phyloP scores from a whole-genome alignment of 2,888 invertebrate genomes.

The Zele albiditarsus region DNA sequence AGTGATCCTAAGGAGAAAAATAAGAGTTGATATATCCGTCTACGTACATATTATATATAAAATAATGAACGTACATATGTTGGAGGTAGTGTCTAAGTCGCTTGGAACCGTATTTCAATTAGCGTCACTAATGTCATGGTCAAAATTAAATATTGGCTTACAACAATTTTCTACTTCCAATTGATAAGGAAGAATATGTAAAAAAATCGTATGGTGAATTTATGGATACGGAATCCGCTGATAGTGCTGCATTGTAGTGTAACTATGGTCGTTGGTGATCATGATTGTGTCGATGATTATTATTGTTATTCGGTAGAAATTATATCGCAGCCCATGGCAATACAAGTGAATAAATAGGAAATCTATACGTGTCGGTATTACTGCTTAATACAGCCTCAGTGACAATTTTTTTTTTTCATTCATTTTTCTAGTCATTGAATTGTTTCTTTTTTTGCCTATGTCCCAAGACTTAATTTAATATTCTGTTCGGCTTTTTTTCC shows the following conservation, averaged over 20 bases:
- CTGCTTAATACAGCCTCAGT: constrained; percentile 2
- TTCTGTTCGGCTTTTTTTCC: constrained; percentile 70
- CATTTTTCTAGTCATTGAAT: constrained; percentile 37
- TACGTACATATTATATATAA: background rate
- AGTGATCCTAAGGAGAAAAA: background rate
- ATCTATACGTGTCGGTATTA: constrained; percentile 16
- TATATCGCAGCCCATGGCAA: background rate
- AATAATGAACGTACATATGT: background rate
- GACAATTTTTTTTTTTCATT: constrained; percentile 20
- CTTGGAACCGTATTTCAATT: constrained; percentile 15
- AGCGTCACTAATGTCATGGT: background rate
- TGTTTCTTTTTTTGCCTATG: background rate
- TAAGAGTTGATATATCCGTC: background rate
- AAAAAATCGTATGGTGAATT: constrained; percentile 20
- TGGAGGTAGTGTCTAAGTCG: constrained; percentile 11
- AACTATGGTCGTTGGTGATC: constrained; percentile 20
- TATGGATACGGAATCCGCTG: constrained; percentile 49
- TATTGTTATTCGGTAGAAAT: background rate
- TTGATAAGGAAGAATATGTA: constrained; percentile 12
- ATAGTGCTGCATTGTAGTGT: constrained; percentile 41
- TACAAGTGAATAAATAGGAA: constrained; percentile 10
- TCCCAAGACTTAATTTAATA: constrained; percentile 57
- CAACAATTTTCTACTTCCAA: constrained; percentile 20
- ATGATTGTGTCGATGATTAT: constrained; percentile 18
- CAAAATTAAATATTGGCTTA: constrained; percentile 22